A percentile compares a stretch with the other conserved stretches of the same genome.
These are phyloP conservation scores for Scaptodrosophila lebanonensis DNA, from an alignment of 1,140 invertebrate species.

Conservation along the genomic window DNA sequence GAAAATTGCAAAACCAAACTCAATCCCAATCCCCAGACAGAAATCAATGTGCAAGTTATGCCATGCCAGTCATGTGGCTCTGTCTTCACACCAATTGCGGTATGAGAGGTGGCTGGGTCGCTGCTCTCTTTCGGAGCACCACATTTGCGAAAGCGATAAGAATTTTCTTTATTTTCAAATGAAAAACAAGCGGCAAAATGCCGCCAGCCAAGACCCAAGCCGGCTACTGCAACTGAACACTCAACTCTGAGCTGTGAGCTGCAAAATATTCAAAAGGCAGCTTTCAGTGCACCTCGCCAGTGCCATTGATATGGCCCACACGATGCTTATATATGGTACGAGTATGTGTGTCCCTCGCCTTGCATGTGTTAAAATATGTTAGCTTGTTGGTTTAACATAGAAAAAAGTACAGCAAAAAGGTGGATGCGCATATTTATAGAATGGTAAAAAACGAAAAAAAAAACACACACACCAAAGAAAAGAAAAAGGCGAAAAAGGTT, in stretches of 20 bases:
- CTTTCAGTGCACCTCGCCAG: neutral
- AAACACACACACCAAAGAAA: conserved; percentile 14
- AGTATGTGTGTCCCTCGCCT: conserved; percentile 25
- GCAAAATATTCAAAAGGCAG: conserved; percentile 67
- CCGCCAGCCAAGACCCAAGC: conserved; percentile 53
- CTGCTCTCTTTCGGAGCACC: conserved; percentile 65
- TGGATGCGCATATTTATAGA: conserved; percentile 68
- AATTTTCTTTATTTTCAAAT: conserved; percentile 70
- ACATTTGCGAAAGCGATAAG: conserved; percentile 64
- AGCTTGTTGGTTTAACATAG: conserved; percentile 71
- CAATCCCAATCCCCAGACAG: conserved; percentile 50
- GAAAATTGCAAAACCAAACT: neutral
- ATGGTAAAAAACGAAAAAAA: conserved; percentile 17
- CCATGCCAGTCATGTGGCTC: too few species aligned
- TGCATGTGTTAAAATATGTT: conserved; percentile 73
- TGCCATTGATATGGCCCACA: conserved; percentile 70
- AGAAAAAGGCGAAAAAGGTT: conserved; percentile 5
- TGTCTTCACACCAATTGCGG: too few species aligned
- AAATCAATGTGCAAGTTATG: conserved; percentile 74
- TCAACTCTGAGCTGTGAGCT: conserved; percentile 15
- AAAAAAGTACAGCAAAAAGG: conserved; percentile 64
- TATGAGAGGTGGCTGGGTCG: too few species aligned
- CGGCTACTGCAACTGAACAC: conserved; percentile 41
- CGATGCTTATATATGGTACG: conserved; percentile 15
- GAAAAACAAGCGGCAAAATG: conserved; percentile 68